These are phyloP conservation scores for Neosalanx taihuensis DNA, from an alignment of 2,797 vertebrate genomes.

Conservation along the genomic window DNA sequence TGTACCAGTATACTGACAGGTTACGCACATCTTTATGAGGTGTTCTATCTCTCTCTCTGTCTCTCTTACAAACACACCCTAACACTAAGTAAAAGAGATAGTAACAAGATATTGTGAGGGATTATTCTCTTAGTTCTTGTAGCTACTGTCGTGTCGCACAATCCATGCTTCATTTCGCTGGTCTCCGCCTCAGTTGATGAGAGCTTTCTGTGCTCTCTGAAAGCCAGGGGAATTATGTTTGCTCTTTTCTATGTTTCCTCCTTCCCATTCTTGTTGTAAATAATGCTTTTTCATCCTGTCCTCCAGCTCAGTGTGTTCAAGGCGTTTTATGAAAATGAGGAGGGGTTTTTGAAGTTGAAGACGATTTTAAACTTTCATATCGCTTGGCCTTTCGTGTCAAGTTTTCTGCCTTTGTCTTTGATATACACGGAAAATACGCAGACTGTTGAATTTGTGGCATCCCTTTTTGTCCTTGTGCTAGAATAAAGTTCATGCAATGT, in stretches of 20 bases:
- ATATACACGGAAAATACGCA: slow-evolving; percentile 52
- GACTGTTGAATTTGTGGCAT: slow-evolving; percentile 42
- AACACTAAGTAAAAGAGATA: slow-evolving; percentile 27
- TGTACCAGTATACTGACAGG: neutral
- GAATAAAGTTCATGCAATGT: slow-evolving; percentile 42
- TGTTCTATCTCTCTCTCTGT: neutral
- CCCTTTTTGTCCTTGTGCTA: slow-evolving; percentile 29
- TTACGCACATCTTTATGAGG: neutral
- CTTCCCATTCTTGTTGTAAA: slow-evolving; percentile 58
- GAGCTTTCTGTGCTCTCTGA: slow-evolving; percentile 16
- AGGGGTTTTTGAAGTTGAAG: slow-evolving; percentile 64
- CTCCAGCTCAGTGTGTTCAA: slow-evolving; percentile 49
- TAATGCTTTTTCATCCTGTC: slow-evolving; percentile 71
- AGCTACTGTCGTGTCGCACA: slow-evolving; percentile 55
- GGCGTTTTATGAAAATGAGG: slow-evolving; percentile 60
- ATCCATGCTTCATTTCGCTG: slow-evolving; percentile 48
- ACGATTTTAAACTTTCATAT: slow-evolving; percentile 55
- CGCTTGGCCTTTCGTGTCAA: slow-evolving; percentile 47
- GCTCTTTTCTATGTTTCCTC: slow-evolving; percentile 11
- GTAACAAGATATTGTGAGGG: slow-evolving; percentile 51
- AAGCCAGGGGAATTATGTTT: slow-evolving; percentile 40
- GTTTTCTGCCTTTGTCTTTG: slow-evolving; percentile 42
- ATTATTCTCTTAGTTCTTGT: slow-evolving; percentile 51
- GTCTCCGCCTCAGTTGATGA: slow-evolving; percentile 17
- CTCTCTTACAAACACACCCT: neutral